These are phyloP conservation scores for Tetramorium bicarinatum DNA, from an alignment of 2,888 invertebrate species.

Conservation along the genomic window DNA sequence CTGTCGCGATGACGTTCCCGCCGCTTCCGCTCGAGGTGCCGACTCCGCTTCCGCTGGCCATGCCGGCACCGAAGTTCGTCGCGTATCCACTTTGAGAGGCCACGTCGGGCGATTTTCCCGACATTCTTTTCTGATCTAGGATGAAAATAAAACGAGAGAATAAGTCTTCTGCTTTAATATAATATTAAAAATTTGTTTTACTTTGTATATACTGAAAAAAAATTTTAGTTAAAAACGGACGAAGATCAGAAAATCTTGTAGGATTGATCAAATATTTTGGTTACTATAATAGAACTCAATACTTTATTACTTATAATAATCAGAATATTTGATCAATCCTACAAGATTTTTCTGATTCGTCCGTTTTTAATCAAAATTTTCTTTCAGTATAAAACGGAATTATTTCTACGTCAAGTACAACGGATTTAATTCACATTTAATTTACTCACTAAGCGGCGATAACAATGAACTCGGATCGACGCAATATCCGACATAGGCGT, in stretches of 20 bases:
- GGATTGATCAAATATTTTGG: too few relatives aligned
- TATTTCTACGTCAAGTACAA: neutral
- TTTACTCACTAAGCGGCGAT: slow-evolving; percentile 94
- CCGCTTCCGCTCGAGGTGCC: slow-evolving; percentile 55
- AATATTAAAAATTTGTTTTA: neutral
- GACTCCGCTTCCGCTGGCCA: slow-evolving; percentile 74
- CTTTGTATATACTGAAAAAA: neutral
- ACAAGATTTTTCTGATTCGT: too few relatives aligned
- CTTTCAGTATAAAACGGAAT: neutral
- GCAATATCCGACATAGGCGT: slow-evolving; percentile 98
- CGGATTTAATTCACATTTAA: slow-evolving; percentile 22
- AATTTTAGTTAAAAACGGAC: too few relatives aligned
- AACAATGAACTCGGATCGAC: slow-evolving; percentile 95
- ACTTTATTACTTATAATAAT: too few relatives aligned
- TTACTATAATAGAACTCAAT: too few relatives aligned
- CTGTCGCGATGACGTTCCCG: slow-evolving; percentile 61
- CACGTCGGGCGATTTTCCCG: slow-evolving; percentile 90
- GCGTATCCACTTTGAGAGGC: slow-evolving; percentile 90
- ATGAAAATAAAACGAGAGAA: slow-evolving; percentile 33
- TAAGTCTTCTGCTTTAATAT: neutral
- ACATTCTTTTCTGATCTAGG: slow-evolving; percentile 91
- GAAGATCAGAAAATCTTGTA: too few relatives aligned
- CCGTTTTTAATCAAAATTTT: too few relatives aligned
- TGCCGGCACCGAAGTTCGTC: slow-evolving; percentile 95
- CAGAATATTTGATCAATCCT: too few relatives aligned